phyloP scores from a whole-genome alignment of 2,888 invertebrate species.

The Ornithoptera priamus region DNA sequence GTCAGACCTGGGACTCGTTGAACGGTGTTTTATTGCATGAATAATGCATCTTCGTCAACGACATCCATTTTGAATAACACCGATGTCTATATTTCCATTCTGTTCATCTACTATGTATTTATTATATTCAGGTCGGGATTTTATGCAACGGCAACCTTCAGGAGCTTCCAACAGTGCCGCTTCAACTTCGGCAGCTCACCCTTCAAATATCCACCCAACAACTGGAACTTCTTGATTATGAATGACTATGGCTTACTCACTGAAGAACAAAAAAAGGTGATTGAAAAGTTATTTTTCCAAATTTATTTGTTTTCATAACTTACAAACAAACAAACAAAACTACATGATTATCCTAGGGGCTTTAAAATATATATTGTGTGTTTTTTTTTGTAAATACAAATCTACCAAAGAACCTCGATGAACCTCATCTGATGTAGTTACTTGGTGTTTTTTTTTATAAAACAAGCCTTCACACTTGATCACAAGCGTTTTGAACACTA shows the following conservation, averaged over 20 bases:
- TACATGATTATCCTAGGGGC: too few species aligned
- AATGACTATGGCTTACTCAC: slow-evolving; percentile 88
- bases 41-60: too few species aligned
- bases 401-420: not conserved
- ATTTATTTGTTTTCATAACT: too few species aligned
- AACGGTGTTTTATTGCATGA: too few species aligned
- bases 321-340: too few species aligned
- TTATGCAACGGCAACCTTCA: slow-evolving; percentile 97
- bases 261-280: slow-evolving; percentile 84
- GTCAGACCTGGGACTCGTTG: too few species aligned
- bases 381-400: too few species aligned
- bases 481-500: not conserved
- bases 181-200: slow-evolving; percentile 94
- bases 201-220: slow-evolving; percentile 87
- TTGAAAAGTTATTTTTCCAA: too few species aligned
- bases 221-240: slow-evolving; percentile 84
- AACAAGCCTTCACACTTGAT: not conserved
- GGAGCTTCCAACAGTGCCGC: slow-evolving; percentile 96
- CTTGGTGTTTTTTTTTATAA: not conserved
- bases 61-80: too few species aligned
- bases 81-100: not conserved
- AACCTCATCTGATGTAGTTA: not conserved
- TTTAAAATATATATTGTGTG: too few species aligned
- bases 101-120: not conserved
- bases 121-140: slow-evolving; percentile 85